phyloP scores from a whole-genome alignment of 2,113 vertebrate genomes.

The Elaphurus davidianus region DNA sequence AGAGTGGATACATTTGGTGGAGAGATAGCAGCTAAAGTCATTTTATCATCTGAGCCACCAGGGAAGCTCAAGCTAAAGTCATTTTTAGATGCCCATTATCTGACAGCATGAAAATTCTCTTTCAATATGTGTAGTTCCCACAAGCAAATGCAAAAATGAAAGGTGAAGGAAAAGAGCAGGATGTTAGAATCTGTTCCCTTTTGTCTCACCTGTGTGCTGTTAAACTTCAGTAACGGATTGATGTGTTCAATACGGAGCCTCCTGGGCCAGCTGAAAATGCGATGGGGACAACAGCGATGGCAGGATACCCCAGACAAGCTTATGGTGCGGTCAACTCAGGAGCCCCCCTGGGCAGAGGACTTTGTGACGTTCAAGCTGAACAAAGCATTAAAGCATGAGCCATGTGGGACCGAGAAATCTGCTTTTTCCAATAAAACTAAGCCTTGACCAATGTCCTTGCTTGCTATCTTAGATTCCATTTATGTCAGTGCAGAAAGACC shows the following conservation, averaged over 20 bases:
- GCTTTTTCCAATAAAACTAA: neutral
- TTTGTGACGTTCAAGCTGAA: neutral
- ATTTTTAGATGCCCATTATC: neutral
- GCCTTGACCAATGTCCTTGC: constrained; percentile 54
- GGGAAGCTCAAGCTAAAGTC: neutral
- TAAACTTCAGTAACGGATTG: neutral
- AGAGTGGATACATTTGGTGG: neutral
- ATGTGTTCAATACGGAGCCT: neutral
- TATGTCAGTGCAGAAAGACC: constrained; percentile 77
- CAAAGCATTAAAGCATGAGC: neutral
- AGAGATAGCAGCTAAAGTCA: neutral
- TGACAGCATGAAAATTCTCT: neutral
- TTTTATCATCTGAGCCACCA: neutral
- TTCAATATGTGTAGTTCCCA: neutral
- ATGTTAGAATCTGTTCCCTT: neutral
- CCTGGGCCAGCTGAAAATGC: neutral
- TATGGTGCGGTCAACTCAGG: neutral
- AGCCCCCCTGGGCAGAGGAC: neutral
- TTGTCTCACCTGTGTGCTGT: neutral
- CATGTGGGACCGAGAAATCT: neutral
- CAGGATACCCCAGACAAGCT: neutral
- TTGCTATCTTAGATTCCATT: constrained; percentile 78
- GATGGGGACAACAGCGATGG: neutral
- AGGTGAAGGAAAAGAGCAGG: neutral
- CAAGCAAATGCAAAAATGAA: neutral